These are phyloP conservation scores for Tachysurus fulvidraco DNA, from an alignment of 2,113 vertebrate species.

Conservation along the genomic window DNA sequence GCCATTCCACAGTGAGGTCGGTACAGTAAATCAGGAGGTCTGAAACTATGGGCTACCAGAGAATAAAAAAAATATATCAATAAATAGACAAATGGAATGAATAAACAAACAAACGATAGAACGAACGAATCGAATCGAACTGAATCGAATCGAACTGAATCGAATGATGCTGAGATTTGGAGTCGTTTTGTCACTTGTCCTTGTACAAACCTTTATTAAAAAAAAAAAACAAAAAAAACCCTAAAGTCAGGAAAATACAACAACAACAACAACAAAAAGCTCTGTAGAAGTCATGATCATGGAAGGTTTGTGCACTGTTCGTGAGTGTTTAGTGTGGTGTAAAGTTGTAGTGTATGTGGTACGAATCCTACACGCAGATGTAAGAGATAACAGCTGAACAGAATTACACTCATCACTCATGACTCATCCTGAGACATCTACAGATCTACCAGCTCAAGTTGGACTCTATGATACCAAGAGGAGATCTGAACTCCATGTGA, in stretches of 20 bases:
- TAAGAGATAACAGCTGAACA: neutral
- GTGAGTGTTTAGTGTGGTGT: neutral
- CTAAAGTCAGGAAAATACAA: neutral
- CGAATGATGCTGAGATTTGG: neutral
- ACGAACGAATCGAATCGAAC: no score
- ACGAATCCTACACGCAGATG: neutral
- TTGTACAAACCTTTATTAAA: neutral
- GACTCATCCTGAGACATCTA: no score
- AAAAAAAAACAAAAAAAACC: neutral
- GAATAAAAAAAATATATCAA: neutral
- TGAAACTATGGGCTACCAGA: neutral
- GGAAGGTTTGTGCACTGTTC: neutral
- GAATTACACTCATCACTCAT: neutral
- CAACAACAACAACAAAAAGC: no score
- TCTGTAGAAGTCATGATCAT: neutral
- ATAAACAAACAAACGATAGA: no score
- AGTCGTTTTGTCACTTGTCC: no score
- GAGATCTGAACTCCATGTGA: no score
- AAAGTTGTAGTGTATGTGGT: neutral
- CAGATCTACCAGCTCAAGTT: no score
- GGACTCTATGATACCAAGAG: no score
- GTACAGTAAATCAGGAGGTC: neutral
- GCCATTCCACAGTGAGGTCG: neutral
- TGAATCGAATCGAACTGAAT: no score
- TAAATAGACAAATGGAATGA: neutral